Evolutionary conservation across 1,140 invertebrate genomes (phyloP).

Genomic region (Temnothorax curvispinosus): DNA sequence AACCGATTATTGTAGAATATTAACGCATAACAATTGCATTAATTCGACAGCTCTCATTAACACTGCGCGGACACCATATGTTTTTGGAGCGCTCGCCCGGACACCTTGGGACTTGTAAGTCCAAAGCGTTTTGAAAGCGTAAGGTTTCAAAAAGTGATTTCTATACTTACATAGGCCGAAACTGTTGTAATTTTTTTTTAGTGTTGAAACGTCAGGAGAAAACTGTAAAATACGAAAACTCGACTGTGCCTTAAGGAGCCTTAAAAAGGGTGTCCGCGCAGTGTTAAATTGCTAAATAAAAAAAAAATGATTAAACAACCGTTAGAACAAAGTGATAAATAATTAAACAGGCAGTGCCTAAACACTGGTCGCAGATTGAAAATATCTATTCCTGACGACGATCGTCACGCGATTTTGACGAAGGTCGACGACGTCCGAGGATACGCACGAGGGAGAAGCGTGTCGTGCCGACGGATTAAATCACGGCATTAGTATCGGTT

Average conservation of each 20-base stretch:
- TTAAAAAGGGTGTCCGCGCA: too few species aligned
- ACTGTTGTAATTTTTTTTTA: too few species aligned
- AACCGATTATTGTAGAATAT: not conserved
- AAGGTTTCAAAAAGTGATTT: too few species aligned
- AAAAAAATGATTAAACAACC: not conserved
- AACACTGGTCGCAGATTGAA: conserved; percentile 1
- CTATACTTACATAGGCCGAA: too few species aligned
- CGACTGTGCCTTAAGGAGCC: too few species aligned
- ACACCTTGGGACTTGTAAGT: too few species aligned
- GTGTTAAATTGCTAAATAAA: not conserved
- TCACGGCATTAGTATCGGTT: conserved; percentile 43
- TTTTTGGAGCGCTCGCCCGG: too few species aligned
- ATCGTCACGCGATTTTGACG: conserved; percentile 15
- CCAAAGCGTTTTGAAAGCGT: too few species aligned
- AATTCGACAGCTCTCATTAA: not conserved
- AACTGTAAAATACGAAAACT: too few species aligned
- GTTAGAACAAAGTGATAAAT: not conserved
- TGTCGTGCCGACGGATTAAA: not conserved
- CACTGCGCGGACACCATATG: too few species aligned
- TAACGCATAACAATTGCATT: not conserved
- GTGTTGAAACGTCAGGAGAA: too few species aligned
- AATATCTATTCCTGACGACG: not conserved
- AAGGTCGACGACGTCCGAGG: conserved; percentile 19
- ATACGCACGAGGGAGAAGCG: not conserved
- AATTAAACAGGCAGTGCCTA: not conserved